phyloP scores from a whole-genome alignment of 2,888 invertebrate species.

The Ischnus inquisitorius region DNA sequence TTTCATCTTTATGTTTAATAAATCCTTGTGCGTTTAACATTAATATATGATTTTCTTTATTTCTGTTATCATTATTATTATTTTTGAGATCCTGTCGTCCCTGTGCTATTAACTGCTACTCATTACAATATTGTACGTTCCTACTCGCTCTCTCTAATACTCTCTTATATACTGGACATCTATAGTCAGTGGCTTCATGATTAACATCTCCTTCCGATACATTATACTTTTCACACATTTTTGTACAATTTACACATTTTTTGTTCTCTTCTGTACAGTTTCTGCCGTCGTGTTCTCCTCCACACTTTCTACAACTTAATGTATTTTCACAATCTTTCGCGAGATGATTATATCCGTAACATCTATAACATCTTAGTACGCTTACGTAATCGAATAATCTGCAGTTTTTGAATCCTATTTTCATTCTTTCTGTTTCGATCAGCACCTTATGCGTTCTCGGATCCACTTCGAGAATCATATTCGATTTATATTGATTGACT shows the following conservation, averaged over 20 bases:
- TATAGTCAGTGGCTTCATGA: constrained; percentile 46
- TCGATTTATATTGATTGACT: not conserved
- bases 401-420: constrained; percentile 58
- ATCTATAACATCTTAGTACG: constrained; percentile 61
- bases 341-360: constrained; percentile 59
- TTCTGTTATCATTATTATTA: not conserved
- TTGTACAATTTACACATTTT: constrained; percentile 62
- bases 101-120: constrained; percentile 50
- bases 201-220: constrained; percentile 22
- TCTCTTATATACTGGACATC: constrained; percentile 37
- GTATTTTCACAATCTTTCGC: constrained; percentile 54
- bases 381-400: constrained; percentile 40
- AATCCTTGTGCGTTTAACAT: constrained; percentile 58
- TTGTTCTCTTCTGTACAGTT: constrained; percentile 31
- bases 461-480: constrained; percentile 45
- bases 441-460: constrained; percentile 16
- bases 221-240: constrained; percentile 43
- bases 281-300: constrained; percentile 32
- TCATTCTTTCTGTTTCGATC: constrained; percentile 36
- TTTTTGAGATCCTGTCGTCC: not conserved
- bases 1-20: constrained; percentile 62
- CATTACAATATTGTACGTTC: constrained; percentile 33
- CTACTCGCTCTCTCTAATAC: constrained; percentile 27
- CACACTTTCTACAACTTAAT: constrained; percentile 52
- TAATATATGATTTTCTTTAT: not conserved